Evolutionary conservation across 2,113 vertebrate genomes (phyloP).

Genomic region (Psittacara wagleri): DNA sequence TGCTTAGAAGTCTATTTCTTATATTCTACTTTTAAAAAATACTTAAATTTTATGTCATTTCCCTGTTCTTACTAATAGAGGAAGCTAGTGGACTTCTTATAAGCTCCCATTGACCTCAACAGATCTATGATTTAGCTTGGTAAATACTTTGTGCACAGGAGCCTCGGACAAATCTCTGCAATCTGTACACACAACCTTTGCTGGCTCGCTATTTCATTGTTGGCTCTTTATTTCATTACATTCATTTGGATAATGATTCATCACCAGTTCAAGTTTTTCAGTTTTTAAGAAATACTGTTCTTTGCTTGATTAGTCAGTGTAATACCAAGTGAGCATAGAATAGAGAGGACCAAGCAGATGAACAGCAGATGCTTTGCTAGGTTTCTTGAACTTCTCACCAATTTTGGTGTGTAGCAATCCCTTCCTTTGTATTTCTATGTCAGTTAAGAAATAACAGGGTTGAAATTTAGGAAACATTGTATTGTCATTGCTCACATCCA

Average conservation of each 20-base stretch:
- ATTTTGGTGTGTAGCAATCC: not conserved
- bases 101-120: not conserved
- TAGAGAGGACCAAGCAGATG: not conserved
- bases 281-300: not conserved
- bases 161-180: not conserved
- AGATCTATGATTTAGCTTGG: not conserved
- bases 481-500: not conserved
- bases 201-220: not conserved
- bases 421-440: not conserved
- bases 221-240: not conserved
- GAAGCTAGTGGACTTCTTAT: not conserved
- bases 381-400: not conserved
- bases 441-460: not conserved
- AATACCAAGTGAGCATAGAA: not conserved
- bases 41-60: not conserved
- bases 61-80: not conserved
- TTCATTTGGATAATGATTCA: not conserved
- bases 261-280: not conserved
- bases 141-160: not conserved
- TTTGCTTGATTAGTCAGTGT: not conserved
- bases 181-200: not conserved
- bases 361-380: not conserved
- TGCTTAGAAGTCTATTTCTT: not conserved
- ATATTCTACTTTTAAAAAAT: not conserved
- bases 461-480: not conserved